These are phyloP conservation scores for Rhincodon typus DNA, from an alignment of 2,797 vertebrate species.

Conservation along the genomic window DNA sequence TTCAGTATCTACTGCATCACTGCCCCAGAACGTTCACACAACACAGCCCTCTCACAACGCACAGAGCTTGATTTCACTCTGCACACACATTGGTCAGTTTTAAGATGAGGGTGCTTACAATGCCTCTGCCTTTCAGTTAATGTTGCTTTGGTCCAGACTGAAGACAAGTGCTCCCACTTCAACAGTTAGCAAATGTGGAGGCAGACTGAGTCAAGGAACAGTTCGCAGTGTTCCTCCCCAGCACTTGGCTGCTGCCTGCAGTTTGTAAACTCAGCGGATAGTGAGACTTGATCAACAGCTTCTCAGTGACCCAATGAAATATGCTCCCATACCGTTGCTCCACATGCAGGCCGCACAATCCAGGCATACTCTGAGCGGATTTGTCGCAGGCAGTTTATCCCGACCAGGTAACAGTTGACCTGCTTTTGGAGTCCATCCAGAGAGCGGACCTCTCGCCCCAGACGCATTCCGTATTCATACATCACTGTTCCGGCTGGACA, in stretches of 20 bases:
- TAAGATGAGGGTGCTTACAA: not conserved
- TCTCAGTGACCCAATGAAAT: not conserved
- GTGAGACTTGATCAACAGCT: too few species aligned
- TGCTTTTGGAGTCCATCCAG: constrained; percentile 81
- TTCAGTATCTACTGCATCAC: too few species aligned
- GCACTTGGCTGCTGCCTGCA: constrained; percentile 9
- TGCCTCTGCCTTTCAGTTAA: not conserved
- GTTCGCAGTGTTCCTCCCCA: not conserved
- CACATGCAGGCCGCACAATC: constrained; percentile 80
- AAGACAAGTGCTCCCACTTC: not conserved
- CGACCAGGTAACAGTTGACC: constrained; percentile 82
- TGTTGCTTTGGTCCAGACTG: not conserved
- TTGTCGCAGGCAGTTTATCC: constrained; percentile 82
- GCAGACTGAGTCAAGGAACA: too few species aligned
- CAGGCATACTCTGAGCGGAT: constrained; percentile 86
- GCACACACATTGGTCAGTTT: not conserved
- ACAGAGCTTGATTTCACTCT: not conserved
- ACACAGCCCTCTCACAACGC: not conserved
- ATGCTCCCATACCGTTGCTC: constrained; percentile 62
- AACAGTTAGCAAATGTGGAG: not conserved
- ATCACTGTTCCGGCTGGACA: constrained; percentile 80
- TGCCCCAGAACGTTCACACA: too few species aligned
- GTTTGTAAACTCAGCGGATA: not conserved
- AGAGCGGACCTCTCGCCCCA: constrained; percentile 83
- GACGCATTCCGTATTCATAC: constrained; percentile 86